phyloP scores from a whole-genome alignment of 1,140 invertebrate species.

The Mactra quadrangularis region DNA sequence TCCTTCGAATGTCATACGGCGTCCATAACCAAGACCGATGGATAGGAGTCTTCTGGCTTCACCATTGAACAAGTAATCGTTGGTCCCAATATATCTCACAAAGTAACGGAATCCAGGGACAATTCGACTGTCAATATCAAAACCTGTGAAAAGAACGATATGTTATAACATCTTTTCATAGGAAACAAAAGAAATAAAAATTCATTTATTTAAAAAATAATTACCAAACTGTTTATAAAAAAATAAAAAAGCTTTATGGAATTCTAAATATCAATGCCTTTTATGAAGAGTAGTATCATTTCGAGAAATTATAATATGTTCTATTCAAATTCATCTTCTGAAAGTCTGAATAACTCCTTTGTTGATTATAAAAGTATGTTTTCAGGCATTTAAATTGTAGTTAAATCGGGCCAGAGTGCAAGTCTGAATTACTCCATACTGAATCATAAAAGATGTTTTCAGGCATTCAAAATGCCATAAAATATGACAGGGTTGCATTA shows the following conservation, averaged over 20 bases:
- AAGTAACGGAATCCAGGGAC: slow-evolving; percentile 90
- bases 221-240: too few relatives aligned
- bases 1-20: slow-evolving; percentile 89
- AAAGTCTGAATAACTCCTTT: too few relatives aligned
- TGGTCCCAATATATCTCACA: slow-evolving; percentile 87
- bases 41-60: slow-evolving; percentile 87
- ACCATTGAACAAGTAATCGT: slow-evolving; percentile 87
- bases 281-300: neutral
- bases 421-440: too few relatives aligned
- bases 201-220: too few relatives aligned
- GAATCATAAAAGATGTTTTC: too few relatives aligned
- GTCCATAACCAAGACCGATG: slow-evolving; percentile 91
- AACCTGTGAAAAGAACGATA: slow-evolving; percentile 85
- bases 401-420: too few relatives aligned
- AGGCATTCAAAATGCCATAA: too few relatives aligned
- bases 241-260: neutral
- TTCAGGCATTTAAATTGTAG: too few relatives aligned
- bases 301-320: too few relatives aligned
- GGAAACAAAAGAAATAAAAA: neutral
- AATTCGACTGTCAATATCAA: slow-evolving; percentile 90
- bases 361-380: too few relatives aligned
- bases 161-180: neutral
- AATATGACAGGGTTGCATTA: too few relatives aligned
- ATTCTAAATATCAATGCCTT: neutral
- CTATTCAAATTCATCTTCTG: too few relatives aligned